These are phyloP conservation scores for Lasioglossum villosulum DNA, from an alignment of 2,888 invertebrate species.

Conservation along the genomic window DNA sequence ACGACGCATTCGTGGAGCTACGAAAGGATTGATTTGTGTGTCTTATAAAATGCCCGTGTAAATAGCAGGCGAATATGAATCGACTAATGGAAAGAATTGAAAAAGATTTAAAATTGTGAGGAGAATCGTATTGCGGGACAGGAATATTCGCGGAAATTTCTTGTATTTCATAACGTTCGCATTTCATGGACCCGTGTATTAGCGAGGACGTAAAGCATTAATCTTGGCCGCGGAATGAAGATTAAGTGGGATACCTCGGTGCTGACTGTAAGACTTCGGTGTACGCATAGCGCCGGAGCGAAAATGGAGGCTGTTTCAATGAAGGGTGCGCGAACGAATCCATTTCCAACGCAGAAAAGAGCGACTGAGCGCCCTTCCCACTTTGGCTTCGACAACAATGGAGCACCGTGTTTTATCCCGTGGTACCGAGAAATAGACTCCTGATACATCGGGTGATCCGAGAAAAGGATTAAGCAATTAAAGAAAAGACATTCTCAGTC, in stretches of 20 bases:
- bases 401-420: slow-evolving; percentile 45
- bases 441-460: slow-evolving; percentile 10
- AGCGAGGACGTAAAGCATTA: slow-evolving; percentile 16
- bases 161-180: not conserved
- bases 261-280: slow-evolving; percentile 32
- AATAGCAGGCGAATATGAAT: not conserved
- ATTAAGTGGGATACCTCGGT: slow-evolving; percentile 47
- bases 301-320: slow-evolving; percentile 37
- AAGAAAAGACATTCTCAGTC: not conserved
- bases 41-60: not conserved
- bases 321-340: slow-evolving; percentile 48
- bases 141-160: not conserved
- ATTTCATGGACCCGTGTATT: slow-evolving; percentile 16
- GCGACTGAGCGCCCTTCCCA: slow-evolving; percentile 35
- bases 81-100: not conserved
- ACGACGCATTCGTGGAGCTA: not conserved
- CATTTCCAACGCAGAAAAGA: slow-evolving; percentile 34
- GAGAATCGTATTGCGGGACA: not conserved
- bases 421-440: slow-evolving; percentile 20
- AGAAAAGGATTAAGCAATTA: not conserved
- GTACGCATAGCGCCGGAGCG: slow-evolving; percentile 22
- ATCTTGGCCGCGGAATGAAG: slow-evolving; percentile 33
- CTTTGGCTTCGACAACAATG: slow-evolving; percentile 40
- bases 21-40: not conserved
- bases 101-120: not conserved